These are phyloP conservation scores for Apodemus agrarius DNA, from an alignment of 2,797 vertebrate species.

Conservation along the genomic window DNA sequence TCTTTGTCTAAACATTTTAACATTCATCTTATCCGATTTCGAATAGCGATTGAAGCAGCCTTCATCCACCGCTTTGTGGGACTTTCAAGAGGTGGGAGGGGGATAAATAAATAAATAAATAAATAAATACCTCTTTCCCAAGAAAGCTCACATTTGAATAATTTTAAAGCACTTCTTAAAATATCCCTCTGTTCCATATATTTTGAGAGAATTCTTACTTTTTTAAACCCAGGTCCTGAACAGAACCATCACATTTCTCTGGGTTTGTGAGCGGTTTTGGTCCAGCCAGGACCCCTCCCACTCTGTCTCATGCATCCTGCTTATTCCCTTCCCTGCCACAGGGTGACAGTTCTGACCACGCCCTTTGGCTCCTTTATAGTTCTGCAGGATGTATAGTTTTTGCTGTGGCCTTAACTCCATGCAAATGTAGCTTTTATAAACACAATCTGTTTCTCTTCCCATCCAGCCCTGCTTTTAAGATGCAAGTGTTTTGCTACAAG, in stretches of 20 bases:
- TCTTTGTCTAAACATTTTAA: slow-evolving; percentile 35
- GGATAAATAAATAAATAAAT: background rate
- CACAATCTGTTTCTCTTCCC: background rate
- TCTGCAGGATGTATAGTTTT: background rate
- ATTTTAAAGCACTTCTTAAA: background rate
- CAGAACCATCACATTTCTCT: slow-evolving; percentile 19
- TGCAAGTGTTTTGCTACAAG: background rate
- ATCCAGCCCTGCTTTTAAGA: slow-evolving; percentile 5
- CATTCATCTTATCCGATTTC: slow-evolving; percentile 10
- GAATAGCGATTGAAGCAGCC: background rate
- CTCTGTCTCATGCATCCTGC: background rate
- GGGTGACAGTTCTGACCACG: background rate
- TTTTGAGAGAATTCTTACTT: slow-evolving; percentile 9
- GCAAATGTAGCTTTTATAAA: slow-evolving; percentile 34
- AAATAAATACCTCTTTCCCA: background rate
- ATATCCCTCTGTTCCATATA: background rate
- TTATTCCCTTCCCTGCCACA: background rate
- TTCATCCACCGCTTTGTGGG: background rate
- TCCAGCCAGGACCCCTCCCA: background rate
- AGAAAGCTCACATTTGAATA: slow-evolving; percentile 31
- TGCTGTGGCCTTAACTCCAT: background rate
- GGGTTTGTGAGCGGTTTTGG: background rate
- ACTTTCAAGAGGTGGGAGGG: background rate
- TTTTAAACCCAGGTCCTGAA: background rate
- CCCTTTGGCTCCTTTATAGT: background rate